These are phyloP conservation scores for Balanococcus diminutus DNA, from an alignment of 2,888 invertebrate species.

Conservation along the genomic window DNA sequence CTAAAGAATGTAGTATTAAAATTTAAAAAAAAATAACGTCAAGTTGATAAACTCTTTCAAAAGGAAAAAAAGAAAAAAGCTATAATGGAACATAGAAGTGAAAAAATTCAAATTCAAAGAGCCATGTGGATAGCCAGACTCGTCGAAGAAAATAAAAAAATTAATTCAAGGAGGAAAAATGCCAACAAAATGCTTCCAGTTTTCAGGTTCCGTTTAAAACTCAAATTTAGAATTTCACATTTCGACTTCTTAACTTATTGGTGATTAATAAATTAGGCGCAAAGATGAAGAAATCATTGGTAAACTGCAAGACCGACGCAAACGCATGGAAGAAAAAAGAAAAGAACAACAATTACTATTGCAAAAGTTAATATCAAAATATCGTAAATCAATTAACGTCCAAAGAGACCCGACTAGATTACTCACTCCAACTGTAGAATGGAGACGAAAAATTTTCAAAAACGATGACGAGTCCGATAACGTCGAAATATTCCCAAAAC, in stretches of 20 bases:
- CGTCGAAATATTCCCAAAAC: not conserved
- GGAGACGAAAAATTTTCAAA: constrained; percentile 40
- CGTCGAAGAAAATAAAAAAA: not conserved
- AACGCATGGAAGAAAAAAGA: not conserved
- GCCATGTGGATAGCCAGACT: constrained; percentile 22
- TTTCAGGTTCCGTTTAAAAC: constrained; percentile 18
- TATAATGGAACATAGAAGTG: constrained; percentile 14
- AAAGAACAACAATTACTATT: not conserved
- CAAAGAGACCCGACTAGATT: constrained; percentile 43
- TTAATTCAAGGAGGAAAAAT: not conserved
- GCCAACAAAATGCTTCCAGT: constrained; percentile 36
- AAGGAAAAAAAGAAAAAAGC: constrained; percentile 25
- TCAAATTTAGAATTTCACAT: not conserved
- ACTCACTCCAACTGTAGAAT: constrained; percentile 39
- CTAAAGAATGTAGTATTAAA: not conserved
- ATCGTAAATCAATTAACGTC: not conserved
- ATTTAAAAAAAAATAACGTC: not conserved
- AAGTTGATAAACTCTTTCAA: not conserved
- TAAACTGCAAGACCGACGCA: constrained; percentile 5
- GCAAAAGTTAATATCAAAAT: not conserved
- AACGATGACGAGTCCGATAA: not conserved
- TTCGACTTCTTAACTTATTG: not conserved
- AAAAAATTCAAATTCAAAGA: constrained; percentile 19
- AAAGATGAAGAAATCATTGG: constrained; percentile 35
- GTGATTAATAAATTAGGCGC: not conserved